phyloP scores from a whole-genome alignment of 2,797 vertebrate genomes.

The Melanogrammus aeglefinus region DNA sequence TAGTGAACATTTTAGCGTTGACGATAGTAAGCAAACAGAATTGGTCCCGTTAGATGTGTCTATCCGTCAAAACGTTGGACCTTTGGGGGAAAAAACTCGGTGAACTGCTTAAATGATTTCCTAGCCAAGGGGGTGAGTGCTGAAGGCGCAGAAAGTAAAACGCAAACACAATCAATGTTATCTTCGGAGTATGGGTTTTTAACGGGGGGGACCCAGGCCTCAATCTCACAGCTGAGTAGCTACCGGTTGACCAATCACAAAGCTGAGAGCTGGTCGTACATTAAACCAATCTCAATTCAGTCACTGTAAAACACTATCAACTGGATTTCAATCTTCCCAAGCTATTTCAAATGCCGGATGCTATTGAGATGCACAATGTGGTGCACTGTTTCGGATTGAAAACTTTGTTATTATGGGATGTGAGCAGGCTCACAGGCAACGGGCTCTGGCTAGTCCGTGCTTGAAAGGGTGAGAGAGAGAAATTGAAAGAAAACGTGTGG shows the following conservation, averaged over 20 bases:
- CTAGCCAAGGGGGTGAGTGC: constrained; percentile 19
- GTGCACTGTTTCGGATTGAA: neutral
- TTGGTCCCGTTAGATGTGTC: constrained; percentile 23
- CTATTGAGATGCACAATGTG: neutral
- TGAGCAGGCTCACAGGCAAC: neutral
- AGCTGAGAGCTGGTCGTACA: constrained; percentile 20
- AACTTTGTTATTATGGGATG: neutral
- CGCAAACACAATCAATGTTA: constrained; percentile 41
- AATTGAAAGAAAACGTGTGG: neutral
- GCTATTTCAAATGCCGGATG: no score
- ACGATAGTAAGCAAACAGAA: neutral
- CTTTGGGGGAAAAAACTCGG: constrained; percentile 12
- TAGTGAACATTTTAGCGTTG: neutral
- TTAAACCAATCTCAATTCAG: neutral
- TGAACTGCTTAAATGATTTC: constrained; percentile 39
- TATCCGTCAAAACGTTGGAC: constrained; percentile 17
- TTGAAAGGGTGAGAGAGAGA: neutral
- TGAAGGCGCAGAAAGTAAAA: neutral
- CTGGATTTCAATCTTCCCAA: neutral
- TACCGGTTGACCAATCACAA: constrained; percentile 31
- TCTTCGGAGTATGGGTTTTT: constrained; percentile 26
- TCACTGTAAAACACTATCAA: neutral
- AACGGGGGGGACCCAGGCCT: constrained; percentile 30
- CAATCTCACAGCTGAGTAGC: constrained; percentile 36
- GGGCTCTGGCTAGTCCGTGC: neutral